These are phyloP conservation scores for Tinea pellionella DNA, from an alignment of 2,888 invertebrate species.

Conservation along the genomic window DNA sequence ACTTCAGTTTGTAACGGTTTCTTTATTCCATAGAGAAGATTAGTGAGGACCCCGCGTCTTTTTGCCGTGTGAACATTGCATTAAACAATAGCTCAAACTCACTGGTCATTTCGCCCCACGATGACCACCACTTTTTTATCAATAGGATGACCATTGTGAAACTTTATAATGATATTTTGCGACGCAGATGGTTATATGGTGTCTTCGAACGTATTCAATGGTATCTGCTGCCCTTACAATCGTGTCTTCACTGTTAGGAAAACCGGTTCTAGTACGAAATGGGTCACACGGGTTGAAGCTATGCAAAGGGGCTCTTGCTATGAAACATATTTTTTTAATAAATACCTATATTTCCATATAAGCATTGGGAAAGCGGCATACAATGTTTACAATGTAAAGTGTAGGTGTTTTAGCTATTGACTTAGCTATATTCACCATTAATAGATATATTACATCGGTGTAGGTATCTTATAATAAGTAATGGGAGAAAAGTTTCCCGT, in stretches of 20 bases:
- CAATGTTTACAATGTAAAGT: neutral
- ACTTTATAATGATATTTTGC: constrained; percentile 10
- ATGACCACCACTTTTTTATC: constrained; percentile 13
- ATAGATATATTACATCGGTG: neutral
- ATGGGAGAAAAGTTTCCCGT: constrained; percentile 51
- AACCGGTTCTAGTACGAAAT: constrained; percentile 66
- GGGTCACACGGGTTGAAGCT: constrained; percentile 59
- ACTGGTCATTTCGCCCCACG: constrained; percentile 11
- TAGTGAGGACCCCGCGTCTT: neutral
- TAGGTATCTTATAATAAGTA: neutral
- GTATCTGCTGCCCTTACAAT: constrained; percentile 21
- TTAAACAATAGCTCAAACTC: neutral
- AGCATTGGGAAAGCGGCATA: neutral
- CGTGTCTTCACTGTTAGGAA: constrained; percentile 51
- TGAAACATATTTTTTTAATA: neutral
- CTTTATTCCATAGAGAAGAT: neutral
- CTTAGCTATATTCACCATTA: neutral
- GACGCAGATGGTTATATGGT: constrained; percentile 11
- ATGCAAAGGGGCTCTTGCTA: neutral
- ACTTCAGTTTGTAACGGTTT: neutral
- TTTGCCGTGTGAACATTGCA: constrained; percentile 8
- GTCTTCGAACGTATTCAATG: constrained; percentile 5
- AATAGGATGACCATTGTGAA: constrained; percentile 13
- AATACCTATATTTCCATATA: neutral
- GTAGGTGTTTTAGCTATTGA: neutral